Evolutionary conservation across 2,888 invertebrate species (phyloP).

Genomic region (Vandiemenella viatica): DNA sequence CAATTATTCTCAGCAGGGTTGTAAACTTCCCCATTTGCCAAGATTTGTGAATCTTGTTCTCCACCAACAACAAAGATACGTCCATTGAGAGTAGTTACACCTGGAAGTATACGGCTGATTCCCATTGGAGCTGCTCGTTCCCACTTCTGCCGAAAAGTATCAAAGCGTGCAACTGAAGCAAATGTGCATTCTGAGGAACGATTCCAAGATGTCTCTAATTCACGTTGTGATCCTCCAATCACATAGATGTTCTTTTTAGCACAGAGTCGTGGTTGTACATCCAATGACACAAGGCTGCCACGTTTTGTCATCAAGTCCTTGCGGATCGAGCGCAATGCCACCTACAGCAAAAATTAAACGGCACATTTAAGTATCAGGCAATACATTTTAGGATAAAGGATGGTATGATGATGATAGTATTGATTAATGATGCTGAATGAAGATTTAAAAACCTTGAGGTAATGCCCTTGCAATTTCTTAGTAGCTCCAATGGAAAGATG

Average conservation of each 20-base stretch:
- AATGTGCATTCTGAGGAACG: conserved; percentile 65
- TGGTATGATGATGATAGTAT: too few relatives aligned
- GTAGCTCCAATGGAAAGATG: too few relatives aligned
- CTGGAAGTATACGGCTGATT: conserved; percentile 74
- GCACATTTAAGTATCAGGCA: too few relatives aligned
- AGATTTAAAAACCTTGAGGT: too few relatives aligned
- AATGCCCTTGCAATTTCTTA: too few relatives aligned
- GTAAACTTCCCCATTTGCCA: conserved; percentile 74
- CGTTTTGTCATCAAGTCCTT: conserved; percentile 52
- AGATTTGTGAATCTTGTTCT: conserved; percentile 76
- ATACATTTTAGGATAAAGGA: too few relatives aligned
- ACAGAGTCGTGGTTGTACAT: conserved; percentile 63
- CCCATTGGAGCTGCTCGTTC: conserved; percentile 65
- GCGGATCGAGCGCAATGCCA: conserved; percentile 60
- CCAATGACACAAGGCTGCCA: conserved; percentile 59
- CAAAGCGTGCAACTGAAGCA: conserved; percentile 69
- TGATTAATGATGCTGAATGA: too few relatives aligned
- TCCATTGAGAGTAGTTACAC: conserved; percentile 68
- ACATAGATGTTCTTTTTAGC: conserved; percentile 78
- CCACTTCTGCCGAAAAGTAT: conserved; percentile 63
- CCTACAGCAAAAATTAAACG: too few relatives aligned
- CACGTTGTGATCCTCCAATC: conserved; percentile 76
- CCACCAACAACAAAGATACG: conserved; percentile 84
- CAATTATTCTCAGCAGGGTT: conserved; percentile 50
- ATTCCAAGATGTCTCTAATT: conserved; percentile 54